phyloP scores from a whole-genome alignment of 2,797 vertebrate species.

The Tarsius wallacei region DNA sequence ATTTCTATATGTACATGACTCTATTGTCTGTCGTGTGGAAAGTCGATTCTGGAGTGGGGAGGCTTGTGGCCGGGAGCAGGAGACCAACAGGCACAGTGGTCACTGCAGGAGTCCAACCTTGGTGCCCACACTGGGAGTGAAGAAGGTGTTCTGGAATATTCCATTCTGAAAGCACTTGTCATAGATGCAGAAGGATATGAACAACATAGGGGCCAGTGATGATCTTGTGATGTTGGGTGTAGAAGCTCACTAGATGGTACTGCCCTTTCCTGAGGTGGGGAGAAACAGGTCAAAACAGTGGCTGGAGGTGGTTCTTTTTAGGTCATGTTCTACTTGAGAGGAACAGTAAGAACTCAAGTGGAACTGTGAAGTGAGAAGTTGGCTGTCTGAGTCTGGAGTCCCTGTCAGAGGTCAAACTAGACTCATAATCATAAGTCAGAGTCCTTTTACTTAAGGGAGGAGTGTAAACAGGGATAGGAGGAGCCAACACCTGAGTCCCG shows the following conservation, averaged over 20 bases:
- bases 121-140: too few species aligned
- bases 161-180: accelerated
- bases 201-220: too few species aligned
- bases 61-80: accelerated
- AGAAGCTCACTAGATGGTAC: accelerated
- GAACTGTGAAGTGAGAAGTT: too few species aligned
- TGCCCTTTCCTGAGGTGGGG: not conserved
- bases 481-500: accelerated
- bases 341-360: accelerated
- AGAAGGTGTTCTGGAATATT: too few species aligned
- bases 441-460: not conserved
- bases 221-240: accelerated
- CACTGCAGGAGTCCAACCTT: not conserved
- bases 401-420: not conserved
- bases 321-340: accelerated
- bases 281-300: accelerated
- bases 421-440: accelerated
- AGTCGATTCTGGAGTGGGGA: not conserved
- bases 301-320: accelerated
- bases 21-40: not conserved
- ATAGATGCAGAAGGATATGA: accelerated
- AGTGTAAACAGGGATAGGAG: too few species aligned
- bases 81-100: too few species aligned
- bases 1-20: accelerated
- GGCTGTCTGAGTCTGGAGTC: too few species aligned